Evolutionary conservation across 2,888 invertebrate genomes (phyloP).

Genomic region (Tetanocera ferruginea): DNA sequence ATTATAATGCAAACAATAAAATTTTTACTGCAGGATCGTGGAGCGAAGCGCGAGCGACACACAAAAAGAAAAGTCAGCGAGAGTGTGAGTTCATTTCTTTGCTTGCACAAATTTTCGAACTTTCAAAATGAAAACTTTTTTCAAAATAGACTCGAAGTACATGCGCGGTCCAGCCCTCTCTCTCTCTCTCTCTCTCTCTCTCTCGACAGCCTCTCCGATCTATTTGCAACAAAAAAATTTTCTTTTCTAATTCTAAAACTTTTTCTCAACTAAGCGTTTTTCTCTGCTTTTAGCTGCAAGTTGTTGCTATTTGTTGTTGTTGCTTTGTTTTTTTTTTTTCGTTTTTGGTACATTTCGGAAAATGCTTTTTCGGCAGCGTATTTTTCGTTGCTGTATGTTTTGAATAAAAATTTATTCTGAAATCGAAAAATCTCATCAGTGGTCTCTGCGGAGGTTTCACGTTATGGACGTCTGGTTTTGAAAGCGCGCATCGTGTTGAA

Average conservation of each 20-base stretch:
- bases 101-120: conserved; percentile 7
- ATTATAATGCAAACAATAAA: background rate
- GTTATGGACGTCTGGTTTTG: conserved; percentile 63
- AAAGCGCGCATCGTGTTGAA: conserved; percentile 48
- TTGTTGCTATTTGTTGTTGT: background rate
- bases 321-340: conserved; percentile 5
- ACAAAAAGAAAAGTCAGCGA: background rate
- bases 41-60: background rate
- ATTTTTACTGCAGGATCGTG: background rate
- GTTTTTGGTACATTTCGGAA: conserved; percentile 29
- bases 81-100: background rate
- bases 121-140: conserved; percentile 15
- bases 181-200: background rate
- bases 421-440: conserved; percentile 60
- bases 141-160: background rate
- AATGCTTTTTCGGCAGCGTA: conserved; percentile 37
- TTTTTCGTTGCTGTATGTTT: conserved; percentile 42
- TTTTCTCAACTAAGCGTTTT: conserved; percentile 7
- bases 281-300: background rate
- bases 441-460: conserved; percentile 71
- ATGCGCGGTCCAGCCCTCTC: background rate
- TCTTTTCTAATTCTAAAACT: conserved; percentile 30
- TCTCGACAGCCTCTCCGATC: background rate
- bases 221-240: background rate
- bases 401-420: conserved; percentile 43